Base-by-base conservation (phyloP, 2,113 vertebrate species). In the Planiliza haematocheilus region DNA sequence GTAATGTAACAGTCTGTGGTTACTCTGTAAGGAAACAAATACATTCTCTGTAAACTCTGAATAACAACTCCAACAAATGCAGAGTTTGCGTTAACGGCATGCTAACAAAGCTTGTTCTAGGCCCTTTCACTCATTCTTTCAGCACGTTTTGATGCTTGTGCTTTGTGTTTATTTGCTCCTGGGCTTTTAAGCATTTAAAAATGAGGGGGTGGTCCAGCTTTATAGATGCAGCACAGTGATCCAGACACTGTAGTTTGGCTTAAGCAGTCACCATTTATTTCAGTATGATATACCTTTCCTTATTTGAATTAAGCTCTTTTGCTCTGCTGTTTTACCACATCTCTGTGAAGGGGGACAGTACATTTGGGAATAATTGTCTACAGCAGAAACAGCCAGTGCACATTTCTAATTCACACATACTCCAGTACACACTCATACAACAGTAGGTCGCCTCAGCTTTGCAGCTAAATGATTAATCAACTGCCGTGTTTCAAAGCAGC, bases 21-120 rank as follows among this genome's bases (percentile, higher is more conserved):
- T 50, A 53, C 8, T 17, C 6, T 64, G 39, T 17, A 50, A 16
- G 24, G 3, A 41, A 51, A 34, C 11, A 21, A 51, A 18, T 13
- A 20, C 59, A 66, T 42, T 55, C 52, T 13, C 14, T 52, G 38
- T 16, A 62, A 57, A 57, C 17, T 37, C 20, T 55, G 14, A 66
- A 20, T 70, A 24, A 67, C 24, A 14, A 4, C 21, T 63, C 12
- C 21, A 68, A 55, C 20, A 58, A 41, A 72, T 76, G 30, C 59
- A 55, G 24, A 16, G 39, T 87, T 78, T 81, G 50, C 67, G 77
- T 82, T 80, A 81, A 81, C 65, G 24, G 79, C 79, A 90, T 84
- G 78, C 55, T 74, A 80, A 82, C 74, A 74, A 46, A 77, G 79
- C 71, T 75, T 82, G 38, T 68, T 73, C 7, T 77, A 72, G 59